A percentile compares a stretch with the other conserved stretches of the same genome.
Conservation (phyloP, 2,888 invertebrate genomes). For the Caenorhabditis zanzibari region DNA sequence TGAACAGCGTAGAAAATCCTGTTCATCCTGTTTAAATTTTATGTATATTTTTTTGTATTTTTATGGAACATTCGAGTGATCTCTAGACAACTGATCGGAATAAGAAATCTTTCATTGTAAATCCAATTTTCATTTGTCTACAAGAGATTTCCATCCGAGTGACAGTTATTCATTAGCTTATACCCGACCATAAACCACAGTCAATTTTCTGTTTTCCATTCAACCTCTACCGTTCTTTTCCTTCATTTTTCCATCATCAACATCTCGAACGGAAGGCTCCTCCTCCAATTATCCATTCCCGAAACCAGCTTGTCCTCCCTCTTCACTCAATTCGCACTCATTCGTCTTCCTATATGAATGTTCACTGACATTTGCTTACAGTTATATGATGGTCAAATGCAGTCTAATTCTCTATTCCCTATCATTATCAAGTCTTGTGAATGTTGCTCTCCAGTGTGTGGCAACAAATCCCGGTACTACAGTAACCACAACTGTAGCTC, state of each 20-base stretch:
- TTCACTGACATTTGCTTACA: conserved; percentile 56
- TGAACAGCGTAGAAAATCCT: no score
- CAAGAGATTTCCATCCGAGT: background rate
- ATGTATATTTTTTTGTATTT: no score
- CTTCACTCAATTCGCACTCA: conserved; percentile 54
- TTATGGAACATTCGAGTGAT: no score
- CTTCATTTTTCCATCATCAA: conserved; percentile 31
- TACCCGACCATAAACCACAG: conserved; percentile 35
- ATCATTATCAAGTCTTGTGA: conserved; percentile 26
- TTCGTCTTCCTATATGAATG: conserved; percentile 36
- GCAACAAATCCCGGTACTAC: conserved; percentile 35
- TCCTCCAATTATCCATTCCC: conserved; percentile 53
- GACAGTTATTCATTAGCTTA: background rate
- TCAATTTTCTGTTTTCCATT: conserved; percentile 27
- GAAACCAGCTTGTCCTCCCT: conserved; percentile 57
- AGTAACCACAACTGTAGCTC: conserved; percentile 18
- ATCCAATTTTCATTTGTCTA: background rate
- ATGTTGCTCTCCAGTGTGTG: conserved; percentile 35
- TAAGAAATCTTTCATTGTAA: no score
- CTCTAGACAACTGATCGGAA: no score
- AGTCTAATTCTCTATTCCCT: conserved; percentile 39
- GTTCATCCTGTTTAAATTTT: no score
- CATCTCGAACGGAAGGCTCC: conserved; percentile 47
- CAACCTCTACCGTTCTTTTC: conserved; percentile 35
- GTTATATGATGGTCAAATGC: conserved; percentile 61